Evolutionary conservation across 2,797 vertebrate genomes (phyloP), one percentile per base, ranked within the genome.

Genomic region (Cygnus olor): DNA sequence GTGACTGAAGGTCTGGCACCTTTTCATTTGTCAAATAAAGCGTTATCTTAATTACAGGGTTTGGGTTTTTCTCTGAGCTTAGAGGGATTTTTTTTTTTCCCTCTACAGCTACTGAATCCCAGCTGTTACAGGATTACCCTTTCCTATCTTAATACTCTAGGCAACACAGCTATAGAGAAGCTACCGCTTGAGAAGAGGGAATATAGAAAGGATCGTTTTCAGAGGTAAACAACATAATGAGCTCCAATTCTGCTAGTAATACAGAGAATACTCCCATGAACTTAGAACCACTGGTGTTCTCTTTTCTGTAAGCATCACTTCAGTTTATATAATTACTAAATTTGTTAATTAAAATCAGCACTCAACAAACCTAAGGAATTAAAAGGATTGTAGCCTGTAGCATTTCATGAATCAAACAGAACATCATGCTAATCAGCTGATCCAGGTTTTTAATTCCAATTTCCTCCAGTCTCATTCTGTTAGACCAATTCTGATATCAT

Each of bases 1-100:
- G 56, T 87, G 85, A 92, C 85, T 88, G 81, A 91, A 78, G 54
- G 61, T 78, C 93, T 88, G 94, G 83, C 74, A 86, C 60, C 60
- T 51, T 19, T 65, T 92, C 88, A 81, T 57, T 64, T 95, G 91
- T 94, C 93, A 96, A 92, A 88, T 57, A 30, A 94, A 96, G 40
- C 87, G 28, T 77, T 80, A 90, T 90, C 93, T 97, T 95, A 95
- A 94, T 97, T 97, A 92, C 6, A 84, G 53, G 15, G 54, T 74
- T 77, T 69, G 57, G 66, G 53, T 6, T 94, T 85, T 91, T 90
- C 60, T 93, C 54, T 82, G 66, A 94, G 79, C 63, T 78, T 8
- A 78, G 85, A 10, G 58, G 6, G 42, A 68, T 44, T 6, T 9
- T 54, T 32, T 32, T 24, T 65, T 9, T 49, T 30, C 20, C 60